phyloP scores from a whole-genome alignment of 2,113 vertebrate genomes.

The Microcebus griseorufus region DNA sequence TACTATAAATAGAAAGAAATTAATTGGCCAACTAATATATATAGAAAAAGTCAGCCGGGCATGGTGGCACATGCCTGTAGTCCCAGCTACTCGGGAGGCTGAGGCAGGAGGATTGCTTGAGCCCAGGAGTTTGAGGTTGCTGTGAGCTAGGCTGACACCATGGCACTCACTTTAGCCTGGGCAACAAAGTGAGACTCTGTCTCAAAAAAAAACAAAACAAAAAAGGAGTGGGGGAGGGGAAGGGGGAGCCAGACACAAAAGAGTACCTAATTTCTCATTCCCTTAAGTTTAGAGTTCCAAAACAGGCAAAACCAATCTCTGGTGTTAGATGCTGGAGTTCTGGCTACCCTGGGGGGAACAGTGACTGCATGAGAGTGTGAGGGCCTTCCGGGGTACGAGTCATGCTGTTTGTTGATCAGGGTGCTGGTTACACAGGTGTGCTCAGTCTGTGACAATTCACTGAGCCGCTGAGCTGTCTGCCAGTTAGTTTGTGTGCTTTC shows the following conservation, averaged over 20 bases:
- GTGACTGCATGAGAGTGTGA: neutral
- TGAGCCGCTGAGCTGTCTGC: neutral
- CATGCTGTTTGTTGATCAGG: neutral
- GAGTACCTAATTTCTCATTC: neutral
- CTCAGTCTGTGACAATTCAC: neutral
- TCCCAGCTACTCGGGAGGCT: too few species aligned
- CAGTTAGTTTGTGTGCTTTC: neutral
- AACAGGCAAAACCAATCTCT: neutral
- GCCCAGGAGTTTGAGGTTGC: too few species aligned
- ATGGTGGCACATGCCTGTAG: too few species aligned
- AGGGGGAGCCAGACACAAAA: neutral
- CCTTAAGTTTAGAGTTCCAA: neutral
- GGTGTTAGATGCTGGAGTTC: neutral
- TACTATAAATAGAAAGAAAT: too few species aligned
- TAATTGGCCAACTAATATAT: too few species aligned
- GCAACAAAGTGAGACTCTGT: too few species aligned
- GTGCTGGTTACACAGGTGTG: neutral
- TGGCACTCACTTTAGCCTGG: too few species aligned
- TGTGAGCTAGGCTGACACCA: too few species aligned
- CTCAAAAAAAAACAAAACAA: neutral
- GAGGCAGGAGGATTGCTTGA: too few species aligned
- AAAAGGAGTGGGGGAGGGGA: neutral
- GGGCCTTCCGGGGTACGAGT: neutral
- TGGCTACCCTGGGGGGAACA: neutral
- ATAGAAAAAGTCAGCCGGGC: too few species aligned